Evolutionary conservation across 1,140 invertebrate genomes (phyloP).

Genomic region (Meloidogyne chitwoodi): DNA sequence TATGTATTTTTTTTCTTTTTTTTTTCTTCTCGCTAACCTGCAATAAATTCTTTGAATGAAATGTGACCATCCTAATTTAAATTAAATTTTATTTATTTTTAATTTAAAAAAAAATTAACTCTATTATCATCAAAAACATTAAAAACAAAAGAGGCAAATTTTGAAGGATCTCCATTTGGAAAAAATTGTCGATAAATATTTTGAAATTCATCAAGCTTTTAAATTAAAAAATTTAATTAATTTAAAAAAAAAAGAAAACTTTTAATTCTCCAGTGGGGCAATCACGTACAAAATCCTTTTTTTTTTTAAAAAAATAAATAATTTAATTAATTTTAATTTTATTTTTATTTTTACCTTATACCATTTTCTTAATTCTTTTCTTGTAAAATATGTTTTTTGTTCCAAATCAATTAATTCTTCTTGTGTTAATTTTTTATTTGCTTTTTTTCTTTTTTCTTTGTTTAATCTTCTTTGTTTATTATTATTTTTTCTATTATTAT

Average conservation of each 20-base stretch:
- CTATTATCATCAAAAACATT: slow-evolving; percentile 65
- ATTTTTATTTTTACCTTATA: slow-evolving; percentile 58
- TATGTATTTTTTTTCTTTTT: no score
- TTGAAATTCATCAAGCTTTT: slow-evolving; percentile 48
- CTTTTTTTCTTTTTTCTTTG: neutral
- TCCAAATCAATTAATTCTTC: slow-evolving; percentile 15
- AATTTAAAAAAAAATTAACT: slow-evolving; percentile 52
- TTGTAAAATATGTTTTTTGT: slow-evolving; percentile 26
- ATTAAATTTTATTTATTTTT: neutral
- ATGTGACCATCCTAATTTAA: slow-evolving; percentile 59
- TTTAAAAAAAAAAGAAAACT: slow-evolving; percentile 59
- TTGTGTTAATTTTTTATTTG: slow-evolving; percentile 1
- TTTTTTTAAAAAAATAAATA: neutral
- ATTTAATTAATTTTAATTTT: neutral
- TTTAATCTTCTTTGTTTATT: slow-evolving; percentile 15
- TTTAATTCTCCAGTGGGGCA: slow-evolving; percentile 64
- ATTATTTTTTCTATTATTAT: neutral
- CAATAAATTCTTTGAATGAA: slow-evolving; percentile 61
- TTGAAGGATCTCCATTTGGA: slow-evolving; percentile 65
- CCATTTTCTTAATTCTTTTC: slow-evolving; percentile 57
- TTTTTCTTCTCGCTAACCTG: neutral
- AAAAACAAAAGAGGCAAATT: slow-evolving; percentile 65
- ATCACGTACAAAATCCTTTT: slow-evolving; percentile 63
- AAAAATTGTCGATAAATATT: slow-evolving; percentile 65
- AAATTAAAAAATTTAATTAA: slow-evolving; percentile 11